Conservation (phyloP, 2,113 vertebrate species). For the Zosterops borbonicus region DNA sequence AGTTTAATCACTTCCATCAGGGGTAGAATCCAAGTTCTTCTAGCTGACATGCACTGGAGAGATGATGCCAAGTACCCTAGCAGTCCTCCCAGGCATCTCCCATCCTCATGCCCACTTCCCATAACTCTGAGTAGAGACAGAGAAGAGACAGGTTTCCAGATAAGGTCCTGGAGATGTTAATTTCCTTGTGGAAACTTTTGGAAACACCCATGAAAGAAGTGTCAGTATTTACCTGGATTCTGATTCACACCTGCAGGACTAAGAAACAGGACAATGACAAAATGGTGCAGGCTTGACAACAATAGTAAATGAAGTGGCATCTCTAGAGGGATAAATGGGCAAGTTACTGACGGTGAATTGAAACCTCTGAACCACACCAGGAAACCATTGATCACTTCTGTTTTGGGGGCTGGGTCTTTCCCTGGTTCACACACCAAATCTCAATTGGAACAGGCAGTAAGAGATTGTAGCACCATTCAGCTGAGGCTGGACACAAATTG, state of each 20-base stretch:
- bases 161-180: neutral
- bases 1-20: conserved; percentile 13
- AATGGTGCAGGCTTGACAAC: neutral
- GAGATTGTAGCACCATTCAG: neutral
- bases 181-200: neutral
- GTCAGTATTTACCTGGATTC: neutral
- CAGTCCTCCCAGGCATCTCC: neutral
- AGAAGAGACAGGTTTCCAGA: neutral
- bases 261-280: neutral
- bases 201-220: neutral
- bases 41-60: neutral
- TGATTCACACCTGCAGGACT: neutral
- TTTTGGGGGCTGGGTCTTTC: neutral
- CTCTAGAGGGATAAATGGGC: neutral
- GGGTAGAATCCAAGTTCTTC: neutral
- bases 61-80: neutral
- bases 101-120: neutral
- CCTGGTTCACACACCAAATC: neutral
- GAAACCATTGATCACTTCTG: neutral
- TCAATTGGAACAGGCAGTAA: neutral
- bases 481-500: neutral
- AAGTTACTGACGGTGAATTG: neutral
- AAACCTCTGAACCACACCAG: neutral
- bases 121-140: neutral
- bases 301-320: neutral